Base-by-base conservation (phyloP, 2,888 invertebrate species). In the Lasius fuliginosus region DNA sequence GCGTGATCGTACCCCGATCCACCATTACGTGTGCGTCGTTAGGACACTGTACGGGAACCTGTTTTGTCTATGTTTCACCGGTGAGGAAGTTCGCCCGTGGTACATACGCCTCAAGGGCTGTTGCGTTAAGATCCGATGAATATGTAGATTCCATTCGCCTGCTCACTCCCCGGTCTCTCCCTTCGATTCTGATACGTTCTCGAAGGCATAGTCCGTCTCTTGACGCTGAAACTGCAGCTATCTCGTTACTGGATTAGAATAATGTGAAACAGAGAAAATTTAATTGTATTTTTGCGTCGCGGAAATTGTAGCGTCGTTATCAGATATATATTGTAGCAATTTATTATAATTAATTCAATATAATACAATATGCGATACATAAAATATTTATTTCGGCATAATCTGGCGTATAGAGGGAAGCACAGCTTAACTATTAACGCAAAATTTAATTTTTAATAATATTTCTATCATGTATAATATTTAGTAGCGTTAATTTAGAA, bases 61-160 rank as follows among this genome's bases (percentile, higher is more conserved):
- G 86, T 89, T 86, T 81, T 84, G 89, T 86, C 89, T 88, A 85
- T 75, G 85, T 83, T 79, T 69, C 79, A 85, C 53, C 4, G 85
- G 74, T 83, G 83, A 86, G 86, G 83, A 82, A 82, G 87, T 88
- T 90, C 85, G 85, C 87, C 84, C 86, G 73, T 67, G 83, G 64
- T 82, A 75, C 82, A 77, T 84, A 83, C 83, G 84, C 85, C 88
- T 75, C 82, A 82, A 89, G 84, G 87, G 90, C 84, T 79, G 86
- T 74, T 64, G 77, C 87, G 86, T 85, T 90, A 87, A 87, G 85
- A 85, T 86, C 83, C 89, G 90, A 91, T 91, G 90, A 91, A 90
- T 90, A 90, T 90, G 90, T 89, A 90, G 86, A 90, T 90, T 85
- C 87, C 77, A 88, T 89, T 86, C 88, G 86, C 88, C 84, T 76